Evolutionary conservation across 2,113 vertebrate species (phyloP), one percentile per base, ranked within the genome.

Genomic region (Rhinolophus ferrumequinum): DNA sequence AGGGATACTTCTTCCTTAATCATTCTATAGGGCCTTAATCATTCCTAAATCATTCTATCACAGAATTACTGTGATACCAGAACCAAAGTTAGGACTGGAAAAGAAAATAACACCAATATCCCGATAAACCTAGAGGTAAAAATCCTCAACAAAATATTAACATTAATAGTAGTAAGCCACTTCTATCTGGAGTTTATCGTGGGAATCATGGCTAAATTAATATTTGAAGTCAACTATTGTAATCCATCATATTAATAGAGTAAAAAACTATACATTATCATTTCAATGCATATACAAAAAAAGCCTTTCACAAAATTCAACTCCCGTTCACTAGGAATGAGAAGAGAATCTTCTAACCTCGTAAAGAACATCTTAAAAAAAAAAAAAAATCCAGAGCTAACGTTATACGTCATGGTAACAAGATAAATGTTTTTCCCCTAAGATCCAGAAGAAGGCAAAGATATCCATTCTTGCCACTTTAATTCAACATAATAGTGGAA

Each of bases 281-380:
- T 47, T 72, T 80, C 26, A 56, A 28, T 2, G 62, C 9, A 85
- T 47, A 47, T 4, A 60, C 4, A 56, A 22, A 95, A 91, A 69
- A 95, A 87, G 18, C 47, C 90, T 67, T 54, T 90, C 64, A 80
- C 7, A 86, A 93, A 80, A 67, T 52, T 67, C 70, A 90, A 56
- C 15, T 72, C 21, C 11, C 35, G 62, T 70, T 96, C 47, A 79
- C 35, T 73, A 56, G 12, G 35, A 86, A 79, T 44, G 33, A 66
- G 47, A 76, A 75, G 33, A 66, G 47, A 77, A 76, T 76, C 26
- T 88, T 76, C 66, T 83, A 86, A 67, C 13, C 24, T 7, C 11
- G 38, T 81, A 50, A 73, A 90, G 50, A 56, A 56, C 50, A 93
- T 41, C 62, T 52, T 41, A 41, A 62, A 85, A 91, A 79, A 44